Evolutionary conservation across 2,113 vertebrate genomes (phyloP), one percentile per base, ranked within the genome.

Genomic region (Saccopteryx leptura): DNA sequence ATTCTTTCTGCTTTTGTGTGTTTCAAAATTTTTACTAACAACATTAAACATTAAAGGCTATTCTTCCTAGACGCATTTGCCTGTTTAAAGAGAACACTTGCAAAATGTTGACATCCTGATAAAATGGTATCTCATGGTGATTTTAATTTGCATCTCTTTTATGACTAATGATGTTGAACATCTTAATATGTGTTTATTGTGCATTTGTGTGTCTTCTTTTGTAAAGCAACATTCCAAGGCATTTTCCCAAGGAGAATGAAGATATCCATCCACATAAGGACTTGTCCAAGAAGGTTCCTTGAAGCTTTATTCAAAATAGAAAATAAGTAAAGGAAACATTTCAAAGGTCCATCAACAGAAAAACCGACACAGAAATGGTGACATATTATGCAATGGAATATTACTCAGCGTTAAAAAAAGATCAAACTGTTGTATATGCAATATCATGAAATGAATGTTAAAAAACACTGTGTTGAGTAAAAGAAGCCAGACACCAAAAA

Each of bases 351-450:
- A 82, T 58, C 68, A 90, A 28, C n/a, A 82, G 65, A 52, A 95
- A 84, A 88, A 88, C 24, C 93, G 76, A 66, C 28, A 83, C 56
- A 90, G 24, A 88, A 90, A 90, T 12, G 13, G 9, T 81, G 18
- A 18, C 3, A 54, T 88, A 4, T 69, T 66, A 71, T 46, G 9
- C n/a, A 46, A 48, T 72, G 39, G 50, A 89, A 81, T 95, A 90
- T 71, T 78, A 78, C 39, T 83, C 23, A 93, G 48, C 65, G 61
- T 46, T 88, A 69, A 89, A 92, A 91, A 95, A 94, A 82, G 54
- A n/a, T 60, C 48, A 71, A 80, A 33, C 60, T 17, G 54, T 21
- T 39, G 23, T 66, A 72, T 7, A 28, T 9, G 21, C 5, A 95
- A 48, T 60, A 76, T 48, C 12, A 58, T 48, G 48, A 85, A 56